Evolutionary conservation across 2,113 vertebrate species (phyloP).

Genomic region (Lucifuga dentata): DNA sequence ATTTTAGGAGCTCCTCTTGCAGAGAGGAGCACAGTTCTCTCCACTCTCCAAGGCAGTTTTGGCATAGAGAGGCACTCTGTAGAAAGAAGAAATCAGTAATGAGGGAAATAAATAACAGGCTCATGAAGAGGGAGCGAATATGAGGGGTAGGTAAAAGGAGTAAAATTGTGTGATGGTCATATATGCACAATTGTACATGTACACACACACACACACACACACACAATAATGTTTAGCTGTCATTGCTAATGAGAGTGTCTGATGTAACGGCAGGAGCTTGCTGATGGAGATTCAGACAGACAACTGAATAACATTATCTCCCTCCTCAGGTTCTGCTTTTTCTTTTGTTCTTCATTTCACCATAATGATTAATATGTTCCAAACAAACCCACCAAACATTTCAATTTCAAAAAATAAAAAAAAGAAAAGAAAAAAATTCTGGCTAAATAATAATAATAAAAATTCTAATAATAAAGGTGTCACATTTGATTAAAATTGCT

Average conservation of each 20-base stretch:
- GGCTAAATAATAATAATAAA: too few species aligned
- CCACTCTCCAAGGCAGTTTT: conserved; percentile 61
- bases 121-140: conserved; percentile 43
- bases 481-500: conserved; percentile 16
- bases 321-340: conserved; percentile 38
- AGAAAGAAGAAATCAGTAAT: conserved; percentile 75
- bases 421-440: too few species aligned
- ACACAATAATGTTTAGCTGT: conserved; percentile 68
- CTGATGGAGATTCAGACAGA: conserved; percentile 71
- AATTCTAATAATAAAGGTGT: conserved; percentile 18
- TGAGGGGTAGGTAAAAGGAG: conserved; percentile 52
- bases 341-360: conserved; percentile 36
- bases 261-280: conserved; percentile 70
- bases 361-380: conserved; percentile 49
- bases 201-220: conserved; percentile 20
- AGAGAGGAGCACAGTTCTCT: conserved; percentile 60
- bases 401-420: conserved; percentile 2
- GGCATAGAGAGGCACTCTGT: conserved; percentile 61
- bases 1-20: conserved; percentile 60
- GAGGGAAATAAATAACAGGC: conserved; percentile 71
- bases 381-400: conserved; percentile 25
- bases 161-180: conserved; percentile 64
- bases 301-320: conserved; percentile 69
- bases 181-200: conserved; percentile 24
- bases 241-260: conserved; percentile 73